Evolutionary conservation across 1,140 invertebrate species (phyloP).

Genomic region (Pseudomyrmex dendroicus): DNA sequence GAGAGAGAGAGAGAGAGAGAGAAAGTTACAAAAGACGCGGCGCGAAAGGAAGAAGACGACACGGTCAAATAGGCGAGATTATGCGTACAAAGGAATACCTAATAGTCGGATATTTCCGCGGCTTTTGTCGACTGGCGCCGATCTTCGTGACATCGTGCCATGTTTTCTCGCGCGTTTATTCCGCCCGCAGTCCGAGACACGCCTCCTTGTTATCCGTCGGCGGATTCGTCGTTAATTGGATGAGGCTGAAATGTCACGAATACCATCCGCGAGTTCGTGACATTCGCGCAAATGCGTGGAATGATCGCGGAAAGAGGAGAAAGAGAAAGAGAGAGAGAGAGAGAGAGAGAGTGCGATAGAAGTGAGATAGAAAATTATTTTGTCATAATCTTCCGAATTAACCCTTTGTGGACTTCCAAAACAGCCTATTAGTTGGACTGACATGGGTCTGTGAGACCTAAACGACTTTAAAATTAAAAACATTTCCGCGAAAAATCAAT

Average conservation of each 20-base stretch:
- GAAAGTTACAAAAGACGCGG: constrained; percentile 17
- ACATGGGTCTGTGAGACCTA: no score
- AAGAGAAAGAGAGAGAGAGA: no score
- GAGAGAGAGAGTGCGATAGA: no score
- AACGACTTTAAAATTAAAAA: no score
- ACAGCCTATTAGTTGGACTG: no score
- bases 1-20: no score
- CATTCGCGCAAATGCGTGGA: background rate
- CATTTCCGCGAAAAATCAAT: no score
- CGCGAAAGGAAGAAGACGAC: no score
- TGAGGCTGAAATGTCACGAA: constrained; percentile 27
- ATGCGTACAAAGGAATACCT: constrained; percentile 51
- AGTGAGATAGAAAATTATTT: no score
- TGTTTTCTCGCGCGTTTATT: background rate
- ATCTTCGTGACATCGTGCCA: background rate
- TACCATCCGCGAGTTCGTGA: constrained; percentile 21
- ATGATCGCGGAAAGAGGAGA: background rate
- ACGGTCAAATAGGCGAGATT: constrained; percentile 34
- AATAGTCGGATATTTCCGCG: constrained; percentile 33
- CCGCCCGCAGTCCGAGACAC: background rate
- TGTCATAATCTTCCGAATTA: constrained; percentile 4
- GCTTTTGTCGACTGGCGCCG: constrained; percentile 11
- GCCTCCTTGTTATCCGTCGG: constrained; percentile 26
- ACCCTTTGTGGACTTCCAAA: no score
- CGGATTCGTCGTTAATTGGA: constrained; percentile 37